Conservation (phyloP, 2,113 vertebrate genomes). For the Podarcis cretensis region DNA sequence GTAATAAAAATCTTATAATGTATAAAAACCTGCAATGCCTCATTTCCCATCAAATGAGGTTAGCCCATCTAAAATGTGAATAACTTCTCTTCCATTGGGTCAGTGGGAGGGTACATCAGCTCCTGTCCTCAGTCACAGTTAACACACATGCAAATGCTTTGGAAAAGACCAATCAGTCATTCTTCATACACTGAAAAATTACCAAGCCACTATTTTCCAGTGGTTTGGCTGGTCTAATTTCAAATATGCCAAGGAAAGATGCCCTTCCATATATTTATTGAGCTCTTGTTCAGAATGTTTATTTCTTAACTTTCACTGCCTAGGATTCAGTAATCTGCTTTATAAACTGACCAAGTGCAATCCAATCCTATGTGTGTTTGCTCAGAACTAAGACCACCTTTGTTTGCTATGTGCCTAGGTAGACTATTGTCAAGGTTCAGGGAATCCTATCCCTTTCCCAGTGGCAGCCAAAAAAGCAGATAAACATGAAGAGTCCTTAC, state of each 20-base stretch:
- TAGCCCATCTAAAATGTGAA: constrained; percentile 24
- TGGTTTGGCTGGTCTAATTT: accelerated
- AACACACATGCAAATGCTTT: neutral
- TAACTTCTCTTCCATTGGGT: constrained; percentile 20
- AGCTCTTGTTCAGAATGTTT: neutral
- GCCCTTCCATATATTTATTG: neutral
- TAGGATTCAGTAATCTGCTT: neutral
- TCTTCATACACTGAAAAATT: neutral
- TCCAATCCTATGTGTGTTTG: neutral
- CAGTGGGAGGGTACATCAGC: neutral
- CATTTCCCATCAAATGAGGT: constrained; percentile 44
- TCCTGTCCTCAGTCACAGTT: neutral
- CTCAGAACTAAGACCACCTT: neutral
- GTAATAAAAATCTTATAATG: constrained; percentile 53
- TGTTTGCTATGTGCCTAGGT: neutral
- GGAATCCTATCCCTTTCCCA: too few species aligned
- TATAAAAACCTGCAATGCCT: neutral
- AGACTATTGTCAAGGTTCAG: neutral
- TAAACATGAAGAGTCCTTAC: too few species aligned
- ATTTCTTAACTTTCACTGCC: neutral
- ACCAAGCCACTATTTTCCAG: accelerated
- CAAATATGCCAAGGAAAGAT: accelerated
- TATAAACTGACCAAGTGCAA: neutral
- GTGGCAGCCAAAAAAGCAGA: too few species aligned
- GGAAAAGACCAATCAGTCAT: neutral